Percentiles rank a stretch among this genome's conserved stretches.
phyloP scores from a whole-genome alignment of 2,797 vertebrate species.

The Ctenopoma kingsleyae region DNA sequence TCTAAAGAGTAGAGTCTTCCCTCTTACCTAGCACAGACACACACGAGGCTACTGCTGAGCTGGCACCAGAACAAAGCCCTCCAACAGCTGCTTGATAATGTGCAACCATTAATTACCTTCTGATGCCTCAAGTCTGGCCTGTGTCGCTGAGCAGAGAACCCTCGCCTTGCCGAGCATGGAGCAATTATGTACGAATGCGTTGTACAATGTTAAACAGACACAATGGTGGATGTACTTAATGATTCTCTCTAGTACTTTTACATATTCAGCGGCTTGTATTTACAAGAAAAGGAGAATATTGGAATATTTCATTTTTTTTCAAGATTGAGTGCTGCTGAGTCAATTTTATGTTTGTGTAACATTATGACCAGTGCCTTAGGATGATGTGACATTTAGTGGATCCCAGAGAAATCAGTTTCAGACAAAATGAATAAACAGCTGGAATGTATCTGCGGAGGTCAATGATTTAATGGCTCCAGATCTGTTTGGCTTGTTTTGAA shows the following conservation, averaged over 20 bases:
- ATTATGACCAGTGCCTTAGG: conserved; percentile 31
- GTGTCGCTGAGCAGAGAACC: conserved; percentile 58
- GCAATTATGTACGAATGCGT: conserved; percentile 70
- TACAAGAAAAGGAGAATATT: not conserved
- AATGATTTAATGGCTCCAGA: conserved; percentile 25
- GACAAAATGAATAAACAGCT: conserved; percentile 44
- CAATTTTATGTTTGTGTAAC: conserved; percentile 21
- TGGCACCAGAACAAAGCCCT: conserved; percentile 76
- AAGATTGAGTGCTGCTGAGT: not conserved
- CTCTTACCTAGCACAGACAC: conserved; percentile 59
- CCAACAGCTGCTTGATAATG: conserved; percentile 83
- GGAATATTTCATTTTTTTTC: not conserved
- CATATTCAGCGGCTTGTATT: conserved; percentile 25
- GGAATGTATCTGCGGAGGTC: conserved; percentile 29
- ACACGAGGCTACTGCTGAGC: conserved; percentile 60
- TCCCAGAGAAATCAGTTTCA: conserved; percentile 27
- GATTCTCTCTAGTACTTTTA: conserved; percentile 23
- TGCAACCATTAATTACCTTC: conserved; percentile 82
- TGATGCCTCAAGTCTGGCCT: conserved; percentile 78
- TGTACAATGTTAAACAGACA: conserved; percentile 61
- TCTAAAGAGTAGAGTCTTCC: conserved; percentile 46
- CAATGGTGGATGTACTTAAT: conserved; percentile 35
- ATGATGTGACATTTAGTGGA: conserved; percentile 44
- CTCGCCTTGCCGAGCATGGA: conserved; percentile 40
- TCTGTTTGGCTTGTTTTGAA: conserved; percentile 31